Evolutionary conservation across 2,113 vertebrate genomes (phyloP), one percentile per base, ranked within the genome.

Genomic region (Sinocyclocheilus anshuiensis): DNA sequence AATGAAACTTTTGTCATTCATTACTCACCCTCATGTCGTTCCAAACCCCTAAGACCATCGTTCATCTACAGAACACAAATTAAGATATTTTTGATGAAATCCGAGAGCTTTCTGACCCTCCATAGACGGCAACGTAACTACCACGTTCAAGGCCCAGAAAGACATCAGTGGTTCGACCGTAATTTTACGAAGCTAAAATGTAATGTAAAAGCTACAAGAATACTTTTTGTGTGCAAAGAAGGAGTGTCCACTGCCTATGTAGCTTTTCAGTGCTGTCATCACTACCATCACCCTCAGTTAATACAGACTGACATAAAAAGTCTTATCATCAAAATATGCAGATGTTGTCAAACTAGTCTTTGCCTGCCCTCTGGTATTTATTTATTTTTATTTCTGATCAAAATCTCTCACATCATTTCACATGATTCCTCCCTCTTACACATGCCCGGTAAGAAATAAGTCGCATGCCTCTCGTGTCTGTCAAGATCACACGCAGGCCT

Each of bases 391-490:
- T 69, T 82, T 69, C 10, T 22, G 36, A 69, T 69, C 65, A 83
- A 55, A 83, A 72, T 83, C 81, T 82, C 33, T 67, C 67, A 55
- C 48, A 83, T 72, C 20, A 72, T 57, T 72, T 36, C 11, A 7
- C 65, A 53, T 72, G 26, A 80, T 81, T n/a, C 10, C 57, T 29
- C 61, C 1, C 16, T 59, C 24, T 72, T 13, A 7, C 29, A 55
- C 81, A 65, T 16, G 33, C 63, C 80, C 9, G 4, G 63, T 24
- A 71, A 45, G 45, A 83, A 69, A 83, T 83, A 55, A 83, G 53
- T 83, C 81, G n/a, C 45, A 57, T 55, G 81, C 18, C 50, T 83
- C 48, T 83, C 81, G 39, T 72, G 67, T 72, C 81, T 83, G 67
- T 83, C 81, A 83, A 55, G 65, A 72, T 83, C 65, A 72, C 48